Base-by-base conservation (phyloP, 1,140 invertebrate genomes). In the Drosophila athabasca region DNA sequence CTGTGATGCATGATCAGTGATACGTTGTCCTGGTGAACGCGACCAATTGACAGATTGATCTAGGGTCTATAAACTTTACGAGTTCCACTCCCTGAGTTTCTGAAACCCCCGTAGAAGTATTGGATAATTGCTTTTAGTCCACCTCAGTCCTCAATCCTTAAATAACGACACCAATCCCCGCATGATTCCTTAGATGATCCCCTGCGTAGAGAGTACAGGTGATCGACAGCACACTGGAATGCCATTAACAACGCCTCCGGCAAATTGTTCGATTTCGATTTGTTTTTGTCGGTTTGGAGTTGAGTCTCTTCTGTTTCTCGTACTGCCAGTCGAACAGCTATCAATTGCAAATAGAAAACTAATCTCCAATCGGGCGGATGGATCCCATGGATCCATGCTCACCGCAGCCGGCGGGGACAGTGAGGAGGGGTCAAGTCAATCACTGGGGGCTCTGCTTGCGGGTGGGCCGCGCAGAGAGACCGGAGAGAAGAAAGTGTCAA, bases 271-370 rank as follows among this genome's bases (percentile, higher is more conserved):
- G 35, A 31, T 43, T 71, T 61, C 45, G 9, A 66, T 44, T 50
- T 13, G 2, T 39, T 26, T n/a, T n/a, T n/a, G n/a, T n/a, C n/a
- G n/a, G 29, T 3, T 8, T 8, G 9, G 8, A 9, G 3, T 2
- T 2, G 8, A 9, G 9, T 11, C 3, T 39, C 24, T 55, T 58
- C 19, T 35, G 9, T 19, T 45, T 46, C 15, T 44, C n/a, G n/a
- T n/a, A 9, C 7, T 41, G 66, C 43, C 69, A 61, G 54, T 62
- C 39, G 44, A 55, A 54, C 80, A 83, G 84, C 76, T 69, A 83
- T 83, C 80, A 84, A 76, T 79, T 76, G 71, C 71, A 80, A 83
- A 84, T 79, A 85, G 80, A 83, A 83, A 83, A 84, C 80, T 80
- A 84, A 83, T 76, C 77, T 79, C 66, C 81, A 79, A 80, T 76